A percentile compares a stretch with the other conserved stretches of the same genome.
phyloP scores from a whole-genome alignment of 2,113 vertebrate species.

The Hydropotes inermis region DNA sequence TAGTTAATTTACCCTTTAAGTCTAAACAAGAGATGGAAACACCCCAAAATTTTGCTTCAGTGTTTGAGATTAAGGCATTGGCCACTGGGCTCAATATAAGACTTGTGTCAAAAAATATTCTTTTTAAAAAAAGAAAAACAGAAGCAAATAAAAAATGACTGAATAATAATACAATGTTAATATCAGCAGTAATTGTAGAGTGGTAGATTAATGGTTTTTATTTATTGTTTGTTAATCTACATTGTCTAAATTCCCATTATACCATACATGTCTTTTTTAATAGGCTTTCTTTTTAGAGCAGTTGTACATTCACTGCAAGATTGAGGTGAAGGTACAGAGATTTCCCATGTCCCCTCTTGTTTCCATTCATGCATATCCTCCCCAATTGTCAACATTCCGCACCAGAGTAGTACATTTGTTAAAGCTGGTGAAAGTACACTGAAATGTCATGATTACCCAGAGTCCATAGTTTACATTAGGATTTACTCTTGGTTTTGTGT shows the following conservation, averaged over 20 bases:
- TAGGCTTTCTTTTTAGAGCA: background rate
- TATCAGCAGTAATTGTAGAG: background rate
- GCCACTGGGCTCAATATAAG: background rate
- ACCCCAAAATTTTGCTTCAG: background rate
- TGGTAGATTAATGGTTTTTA: background rate
- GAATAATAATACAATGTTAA: background rate
- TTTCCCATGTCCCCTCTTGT: background rate
- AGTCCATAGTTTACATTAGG: background rate
- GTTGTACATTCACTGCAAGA: background rate
- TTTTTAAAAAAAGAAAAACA: background rate
- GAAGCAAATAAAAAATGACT: background rate
- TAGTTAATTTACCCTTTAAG: background rate
- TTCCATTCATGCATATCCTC: background rate
- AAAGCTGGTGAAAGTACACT: background rate
- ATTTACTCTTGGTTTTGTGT: background rate
- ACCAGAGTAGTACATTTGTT: background rate
- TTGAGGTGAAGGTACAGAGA: background rate
- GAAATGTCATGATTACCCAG: background rate
- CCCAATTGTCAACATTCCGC: rapidly evolving
- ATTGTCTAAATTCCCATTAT: background rate
- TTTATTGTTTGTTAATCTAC: background rate
- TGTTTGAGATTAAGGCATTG: background rate
- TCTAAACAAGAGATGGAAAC: background rate
- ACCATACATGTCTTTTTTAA: background rate
- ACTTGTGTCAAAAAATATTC: background rate